Base-by-base conservation (phyloP, 2,797 vertebrate species). In the Graptemys geographica region DNA sequence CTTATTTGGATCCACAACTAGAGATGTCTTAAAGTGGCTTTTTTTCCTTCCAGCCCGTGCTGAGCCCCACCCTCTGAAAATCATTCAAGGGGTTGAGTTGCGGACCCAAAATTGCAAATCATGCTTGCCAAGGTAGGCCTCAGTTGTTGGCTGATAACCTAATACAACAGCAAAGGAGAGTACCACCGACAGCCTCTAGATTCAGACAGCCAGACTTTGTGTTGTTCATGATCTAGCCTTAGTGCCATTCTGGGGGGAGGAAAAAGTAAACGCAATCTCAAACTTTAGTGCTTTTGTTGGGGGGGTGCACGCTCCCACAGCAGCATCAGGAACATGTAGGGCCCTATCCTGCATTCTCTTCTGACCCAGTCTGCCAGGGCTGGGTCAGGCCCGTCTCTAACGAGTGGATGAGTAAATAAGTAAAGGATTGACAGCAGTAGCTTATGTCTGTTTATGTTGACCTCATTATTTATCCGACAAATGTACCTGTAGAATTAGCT, bases 401-500 rank as follows among this genome's bases (percentile, higher is more conserved):
- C 18, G 11, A 18, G 15, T 10, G 65, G 65, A 5, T 10, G n/a
- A 37, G 18, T 37, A 69, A 19, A 37, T 21, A 37, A 23, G n/a
- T 11, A 11, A 23, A 18, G 65, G 19, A 5, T 19, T 37, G 65
- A 11, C 65, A 72, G 65, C 65, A 11, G 19, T 41, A 72, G n/a
- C n/a, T 41, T 37, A 41, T 23, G 65, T 41, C n/a, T 72, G n/a
- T 41, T 41, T 41, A 41, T 41, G 33, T 11, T 25, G 90, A 56
- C 27, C 78, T 27, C 62, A 4, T 3, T 2, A 9, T 6, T 33
- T 12, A 2, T 6, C 85, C 44, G n/a, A 23, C 31, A 10, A 6
- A 3, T 0, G 84, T 18, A 12, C 55, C 7, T 2, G 47, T 79
- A 8, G 47, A 21, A 37, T 8, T 2, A 16, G 6, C 31, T 25